Evolutionary conservation across 2,888 invertebrate species (phyloP), one percentile per base, ranked within the genome.

Genomic region (Nemurella pictetii): DNA sequence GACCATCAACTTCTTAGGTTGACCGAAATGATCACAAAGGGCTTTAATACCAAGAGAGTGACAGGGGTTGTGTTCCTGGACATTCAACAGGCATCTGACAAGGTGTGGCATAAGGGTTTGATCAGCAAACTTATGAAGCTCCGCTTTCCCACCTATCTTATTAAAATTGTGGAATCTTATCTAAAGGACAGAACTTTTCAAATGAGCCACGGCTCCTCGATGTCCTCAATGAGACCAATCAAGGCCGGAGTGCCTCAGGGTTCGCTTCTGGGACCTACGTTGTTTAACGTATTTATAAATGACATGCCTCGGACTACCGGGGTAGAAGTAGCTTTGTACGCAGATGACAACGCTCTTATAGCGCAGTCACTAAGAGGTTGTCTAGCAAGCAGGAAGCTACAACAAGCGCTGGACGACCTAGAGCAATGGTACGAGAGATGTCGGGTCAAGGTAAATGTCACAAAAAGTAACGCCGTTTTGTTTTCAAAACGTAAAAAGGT

Each of bases 231-330:
- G 20, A 26, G 29, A n/a, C 72, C 29, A 9, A 83, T 83, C 26
- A 27, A 55, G 27, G 75, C 75, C n/a, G 75, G 75, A n/a, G 85
- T 85, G 5, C 83, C 75, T 0, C 85, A 85, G n/a, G 85, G 85
- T 5, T 82, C 82, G 7, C 36, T 85, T 0, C 75, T 85, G 9
- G 85, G 85, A 36, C 83, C 85, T 0, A 30, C 75, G 0, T 35
- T 85, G 0, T 85, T 83, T n/a, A 75, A 77, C 28, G 20, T 83
- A 26, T 85, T 25, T 29, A 83, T 83, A 20, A 75, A 83, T n/a
- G 83, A 85, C 83, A 25, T 85, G 25, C 85, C 85, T 0, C 27
- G n/a, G 1, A 29, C 80, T 4, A 25, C 26, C 5, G 30, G 29
- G 0, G 75, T 73, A 25, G 28, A 27, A 0, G 20, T 25, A n/a